Conservation (phyloP, 2,888 invertebrate genomes). For the Camptogramma bilineatum region DNA sequence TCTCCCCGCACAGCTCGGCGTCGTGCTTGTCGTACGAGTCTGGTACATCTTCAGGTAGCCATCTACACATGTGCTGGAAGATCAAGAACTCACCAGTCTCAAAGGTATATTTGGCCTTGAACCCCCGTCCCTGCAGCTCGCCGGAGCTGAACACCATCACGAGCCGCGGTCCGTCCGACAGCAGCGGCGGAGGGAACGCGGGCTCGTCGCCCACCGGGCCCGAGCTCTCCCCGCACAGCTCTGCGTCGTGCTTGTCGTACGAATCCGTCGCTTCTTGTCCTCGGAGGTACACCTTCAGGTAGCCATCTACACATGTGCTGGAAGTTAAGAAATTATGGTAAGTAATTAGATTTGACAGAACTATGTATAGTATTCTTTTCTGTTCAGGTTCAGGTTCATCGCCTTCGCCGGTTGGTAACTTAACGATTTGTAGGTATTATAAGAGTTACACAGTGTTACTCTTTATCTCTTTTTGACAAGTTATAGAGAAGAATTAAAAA, state of each 20-base stretch:
- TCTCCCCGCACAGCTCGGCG: conserved; percentile 95
- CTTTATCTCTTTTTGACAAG: no score
- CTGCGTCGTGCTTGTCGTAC: conserved; percentile 96
- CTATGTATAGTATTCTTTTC: no score
- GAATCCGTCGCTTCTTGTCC: conserved; percentile 97
- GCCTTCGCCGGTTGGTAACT: no score
- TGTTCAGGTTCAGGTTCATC: no score
- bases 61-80: conserved; percentile 89
- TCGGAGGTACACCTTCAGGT: conserved; percentile 95
- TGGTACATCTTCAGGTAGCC: no score
- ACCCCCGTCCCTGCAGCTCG: conserved; percentile 94
- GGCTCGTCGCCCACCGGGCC: conserved; percentile 55
- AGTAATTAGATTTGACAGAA: no score
- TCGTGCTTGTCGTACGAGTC: conserved; percentile 97
- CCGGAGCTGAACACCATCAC: conserved; percentile 98
- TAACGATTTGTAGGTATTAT: no score
- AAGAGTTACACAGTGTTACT: no score
- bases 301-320: conserved; percentile 93
- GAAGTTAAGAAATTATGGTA: conserved; percentile 1
- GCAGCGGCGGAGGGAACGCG: conserved; percentile 90
- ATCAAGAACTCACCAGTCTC: conserved; percentile 88
- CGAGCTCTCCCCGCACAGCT: conserved; percentile 92
- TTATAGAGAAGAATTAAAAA: no score
- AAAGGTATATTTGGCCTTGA: conserved; percentile 94
- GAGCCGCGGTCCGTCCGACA: conserved; percentile 96